Conservation (phyloP, 2,797 vertebrate species). For the Bucorvus abyssinicus region DNA sequence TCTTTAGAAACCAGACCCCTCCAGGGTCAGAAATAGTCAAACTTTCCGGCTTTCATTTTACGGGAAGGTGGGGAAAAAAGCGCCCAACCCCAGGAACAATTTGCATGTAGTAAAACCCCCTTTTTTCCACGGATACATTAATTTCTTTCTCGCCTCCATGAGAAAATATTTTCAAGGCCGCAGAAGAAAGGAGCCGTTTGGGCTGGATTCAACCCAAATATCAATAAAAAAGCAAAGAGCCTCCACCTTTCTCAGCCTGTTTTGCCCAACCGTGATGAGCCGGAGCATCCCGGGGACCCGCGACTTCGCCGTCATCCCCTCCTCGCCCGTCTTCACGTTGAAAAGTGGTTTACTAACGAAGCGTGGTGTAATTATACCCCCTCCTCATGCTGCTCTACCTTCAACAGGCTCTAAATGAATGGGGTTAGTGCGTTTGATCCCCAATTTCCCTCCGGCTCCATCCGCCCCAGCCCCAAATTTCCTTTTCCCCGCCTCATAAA, state of each 20-base stretch:
- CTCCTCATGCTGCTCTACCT: neutral
- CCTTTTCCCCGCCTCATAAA: slow-evolving; percentile 24
- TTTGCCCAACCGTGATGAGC: neutral
- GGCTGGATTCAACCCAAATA: neutral
- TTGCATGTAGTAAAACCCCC: rapidly evolving
- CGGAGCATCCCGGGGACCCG: neutral
- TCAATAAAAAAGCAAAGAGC: neutral
- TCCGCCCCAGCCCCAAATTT: neutral
- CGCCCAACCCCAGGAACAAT: neutral
- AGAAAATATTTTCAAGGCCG: neutral
- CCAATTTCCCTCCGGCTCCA: neutral
- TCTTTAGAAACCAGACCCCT: neutral
- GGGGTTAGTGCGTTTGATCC: neutral
- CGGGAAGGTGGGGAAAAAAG: neutral
- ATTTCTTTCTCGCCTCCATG: neutral
- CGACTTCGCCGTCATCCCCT: neutral
- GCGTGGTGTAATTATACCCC: neutral
- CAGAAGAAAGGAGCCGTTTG: neutral
- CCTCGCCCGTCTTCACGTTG: rapidly evolving
- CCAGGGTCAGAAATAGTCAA: neutral
- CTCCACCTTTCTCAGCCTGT: neutral
- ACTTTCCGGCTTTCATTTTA: neutral
- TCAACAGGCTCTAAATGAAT: neutral
- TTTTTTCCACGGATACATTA: rapidly evolving
- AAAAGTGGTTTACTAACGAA: neutral